Evolutionary conservation across 92 coral and sea anemone genomes (phyloP).

Genomic region (Parazoanthus swiftii): DNA sequence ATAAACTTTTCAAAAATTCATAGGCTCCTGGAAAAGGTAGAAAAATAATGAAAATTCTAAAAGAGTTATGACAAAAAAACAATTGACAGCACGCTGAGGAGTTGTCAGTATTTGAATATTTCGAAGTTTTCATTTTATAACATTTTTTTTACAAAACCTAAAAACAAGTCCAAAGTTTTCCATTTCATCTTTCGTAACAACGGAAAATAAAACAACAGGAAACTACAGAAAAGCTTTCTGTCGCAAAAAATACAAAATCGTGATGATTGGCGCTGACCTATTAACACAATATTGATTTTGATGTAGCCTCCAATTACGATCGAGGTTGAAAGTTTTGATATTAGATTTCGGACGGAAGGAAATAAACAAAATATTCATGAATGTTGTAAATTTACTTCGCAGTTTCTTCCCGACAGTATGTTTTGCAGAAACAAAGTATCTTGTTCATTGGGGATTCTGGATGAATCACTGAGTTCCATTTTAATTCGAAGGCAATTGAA

Average conservation of each 20-base stretch:
- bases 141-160: too few relatives aligned
- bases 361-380: not conserved
- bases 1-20: too few relatives aligned
- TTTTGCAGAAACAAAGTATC: not conserved
- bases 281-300: not conserved
- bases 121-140: not conserved
- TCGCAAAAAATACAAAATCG: not conserved
- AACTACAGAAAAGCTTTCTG: too few relatives aligned
- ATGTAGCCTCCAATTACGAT: not conserved
- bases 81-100: not conserved
- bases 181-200: not conserved
- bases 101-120: not conserved
- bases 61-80: too few relatives aligned
- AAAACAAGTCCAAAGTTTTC: not conserved
- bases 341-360: conserved; percentile 5
- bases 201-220: not conserved
- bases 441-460: not conserved
- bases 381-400: not conserved
- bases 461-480: not conserved
- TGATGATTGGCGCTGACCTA: not conserved
- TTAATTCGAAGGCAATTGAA: not conserved
- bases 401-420: not conserved
- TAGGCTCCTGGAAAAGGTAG: too few relatives aligned
- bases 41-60: not conserved
- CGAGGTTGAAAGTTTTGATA: not conserved